These are phyloP conservation scores for Drosophila santomea DNA, from an alignment of 1,140 invertebrate genomes.

Conservation along the genomic window DNA sequence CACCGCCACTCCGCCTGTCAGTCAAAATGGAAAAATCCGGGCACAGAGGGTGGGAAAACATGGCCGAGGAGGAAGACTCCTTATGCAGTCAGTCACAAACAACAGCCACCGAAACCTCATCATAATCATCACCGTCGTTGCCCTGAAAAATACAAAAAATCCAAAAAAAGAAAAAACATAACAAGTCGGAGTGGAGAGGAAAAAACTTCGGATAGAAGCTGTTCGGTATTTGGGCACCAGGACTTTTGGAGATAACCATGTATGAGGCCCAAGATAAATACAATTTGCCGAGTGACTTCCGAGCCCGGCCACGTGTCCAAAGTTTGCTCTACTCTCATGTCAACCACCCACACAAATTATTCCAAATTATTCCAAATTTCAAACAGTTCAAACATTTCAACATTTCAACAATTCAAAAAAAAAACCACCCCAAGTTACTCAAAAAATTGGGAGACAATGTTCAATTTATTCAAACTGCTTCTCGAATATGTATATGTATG, in stretches of 20 bases:
- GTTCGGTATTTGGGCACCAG: conserved; percentile 32
- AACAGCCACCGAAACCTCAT: conserved; percentile 39
- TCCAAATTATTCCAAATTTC: background rate
- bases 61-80: background rate
- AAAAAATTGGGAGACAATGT: conserved; percentile 1
- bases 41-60: conserved; percentile 31
- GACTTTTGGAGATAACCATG: conserved; percentile 29
- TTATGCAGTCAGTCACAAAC: conserved; percentile 22
- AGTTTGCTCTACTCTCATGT: conserved; percentile 15
- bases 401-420: background rate
- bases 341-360: conserved; percentile 20
- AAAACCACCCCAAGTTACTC: background rate
- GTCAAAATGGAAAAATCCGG: conserved; percentile 28
- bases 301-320: conserved; percentile 27
- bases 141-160: background rate
- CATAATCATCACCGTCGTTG: conserved; percentile 26
- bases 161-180: background rate
- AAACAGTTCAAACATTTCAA: background rate
- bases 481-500: too few relatives aligned
- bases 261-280: conserved; percentile 29
- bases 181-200: background rate
- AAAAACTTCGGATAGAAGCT: conserved; percentile 19
- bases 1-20: conserved; percentile 26
- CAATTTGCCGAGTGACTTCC: conserved; percentile 18
- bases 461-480: background rate